Conservation (phyloP, 2,113 vertebrate species). For the Phrynosoma blainvillii region DNA sequence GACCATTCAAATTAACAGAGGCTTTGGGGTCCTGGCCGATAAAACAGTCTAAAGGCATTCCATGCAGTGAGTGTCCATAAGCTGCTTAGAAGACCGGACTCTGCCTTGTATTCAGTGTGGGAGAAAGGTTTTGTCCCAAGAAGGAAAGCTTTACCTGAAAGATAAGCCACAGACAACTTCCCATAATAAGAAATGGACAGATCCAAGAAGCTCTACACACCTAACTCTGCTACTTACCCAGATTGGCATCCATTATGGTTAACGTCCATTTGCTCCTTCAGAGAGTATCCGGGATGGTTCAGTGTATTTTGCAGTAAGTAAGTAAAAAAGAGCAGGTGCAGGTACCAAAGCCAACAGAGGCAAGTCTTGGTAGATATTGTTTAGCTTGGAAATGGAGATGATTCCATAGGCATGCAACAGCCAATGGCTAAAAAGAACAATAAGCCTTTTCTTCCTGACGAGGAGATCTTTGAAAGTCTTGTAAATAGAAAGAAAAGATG, state of each 20-base stretch:
- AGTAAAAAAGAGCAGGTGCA: conserved; percentile 93
- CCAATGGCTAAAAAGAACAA: conserved; percentile 98
- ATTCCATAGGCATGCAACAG: conserved; percentile 97
- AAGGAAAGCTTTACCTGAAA: background rate
- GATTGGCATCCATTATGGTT: conserved; percentile 47
- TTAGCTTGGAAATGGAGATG: conserved; percentile 95
- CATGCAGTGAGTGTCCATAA: background rate
- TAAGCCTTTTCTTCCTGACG: conserved; percentile 93
- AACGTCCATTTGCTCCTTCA: conserved; percentile 93
- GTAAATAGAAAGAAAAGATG: conserved; percentile 13
- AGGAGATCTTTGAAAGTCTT: conserved; percentile 94
- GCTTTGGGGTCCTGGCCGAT: background rate
- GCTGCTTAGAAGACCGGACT: background rate
- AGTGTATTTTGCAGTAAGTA: conserved; percentile 93
- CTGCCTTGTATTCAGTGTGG: background rate
- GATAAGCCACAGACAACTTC: conserved; percentile 9
- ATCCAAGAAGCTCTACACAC: background rate
- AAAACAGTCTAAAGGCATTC: background rate
- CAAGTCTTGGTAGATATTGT: conserved; percentile 91
- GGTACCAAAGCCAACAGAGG: conserved; percentile 92
- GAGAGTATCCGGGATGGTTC: conserved; percentile 94
- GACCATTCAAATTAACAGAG: background rate
- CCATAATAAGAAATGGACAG: background rate
- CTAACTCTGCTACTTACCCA: background rate
- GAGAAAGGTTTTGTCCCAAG: background rate